Evolutionary conservation across 2,888 invertebrate genomes (phyloP).

Genomic region (Acleris literana): DNA sequence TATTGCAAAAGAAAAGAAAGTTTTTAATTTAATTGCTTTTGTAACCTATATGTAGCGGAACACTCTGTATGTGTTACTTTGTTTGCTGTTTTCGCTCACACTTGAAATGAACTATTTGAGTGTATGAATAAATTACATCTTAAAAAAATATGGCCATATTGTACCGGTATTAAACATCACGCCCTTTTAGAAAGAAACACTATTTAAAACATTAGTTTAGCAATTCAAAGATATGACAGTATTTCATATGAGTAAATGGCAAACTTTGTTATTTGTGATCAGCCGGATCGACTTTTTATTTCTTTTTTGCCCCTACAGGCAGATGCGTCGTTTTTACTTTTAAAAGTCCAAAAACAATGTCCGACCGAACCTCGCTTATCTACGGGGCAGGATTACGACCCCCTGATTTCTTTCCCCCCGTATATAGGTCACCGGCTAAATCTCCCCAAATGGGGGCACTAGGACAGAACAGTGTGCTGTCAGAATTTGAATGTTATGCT

Average conservation of each 20-base stretch:
- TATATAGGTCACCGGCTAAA: slow-evolving; percentile 44
- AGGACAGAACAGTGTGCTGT: slow-evolving; percentile 12
- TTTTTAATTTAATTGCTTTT: no score
- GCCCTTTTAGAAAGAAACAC: no score
- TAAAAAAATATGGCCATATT: no score
- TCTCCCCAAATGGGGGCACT: slow-evolving; percentile 38
- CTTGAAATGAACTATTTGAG: no score
- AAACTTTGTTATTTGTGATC: not conserved
- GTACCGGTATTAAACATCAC: no score
- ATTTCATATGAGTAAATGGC: not conserved
- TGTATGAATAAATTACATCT: no score
- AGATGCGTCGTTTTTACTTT: slow-evolving; percentile 1
- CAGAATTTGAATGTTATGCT: slow-evolving; percentile 7
- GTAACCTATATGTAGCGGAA: no score
- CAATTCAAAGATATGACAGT: no score
- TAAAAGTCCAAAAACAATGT: slow-evolving; percentile 20
- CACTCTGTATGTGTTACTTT: no score
- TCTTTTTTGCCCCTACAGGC: not conserved
- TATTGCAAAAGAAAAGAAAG: no score
- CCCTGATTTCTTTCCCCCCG: slow-evolving; percentile 35
- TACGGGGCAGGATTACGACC: slow-evolving; percentile 28
- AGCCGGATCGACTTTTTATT: not conserved
- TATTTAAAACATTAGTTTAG: no score
- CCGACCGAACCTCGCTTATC: slow-evolving; percentile 23
- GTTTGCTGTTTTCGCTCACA: no score